A percentile compares a stretch with the other conserved stretches of the same genome.
phyloP scores from a whole-genome alignment of 2,113 vertebrate species.

The Myrmecophaga tridactyla region DNA sequence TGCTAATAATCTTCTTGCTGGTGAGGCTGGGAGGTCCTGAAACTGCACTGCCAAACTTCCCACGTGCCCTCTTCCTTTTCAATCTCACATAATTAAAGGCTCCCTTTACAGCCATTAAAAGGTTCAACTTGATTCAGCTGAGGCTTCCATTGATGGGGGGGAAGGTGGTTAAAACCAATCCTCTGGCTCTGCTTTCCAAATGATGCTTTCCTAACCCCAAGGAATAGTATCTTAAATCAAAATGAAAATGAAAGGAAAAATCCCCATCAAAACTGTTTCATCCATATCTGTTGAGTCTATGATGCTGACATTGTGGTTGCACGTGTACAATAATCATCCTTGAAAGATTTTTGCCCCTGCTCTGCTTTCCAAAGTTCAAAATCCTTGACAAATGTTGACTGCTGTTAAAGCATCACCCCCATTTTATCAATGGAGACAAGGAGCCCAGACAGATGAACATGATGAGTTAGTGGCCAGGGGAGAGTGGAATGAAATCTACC shows the following conservation, averaged over 20 bases:
- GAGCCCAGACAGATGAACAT: conserved; percentile 29
- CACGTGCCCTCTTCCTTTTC: not conserved
- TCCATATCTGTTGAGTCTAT: not conserved
- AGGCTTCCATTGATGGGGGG: conserved; percentile 39
- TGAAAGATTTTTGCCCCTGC: conserved; percentile 36
- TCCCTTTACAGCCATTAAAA: conserved; percentile 64
- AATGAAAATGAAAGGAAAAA: conserved; percentile 47
- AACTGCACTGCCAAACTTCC: conserved; percentile 24
- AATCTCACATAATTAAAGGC: conserved; percentile 55
- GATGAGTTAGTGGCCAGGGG: conserved; percentile 3
- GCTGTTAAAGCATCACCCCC: not conserved
- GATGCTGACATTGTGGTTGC: not conserved
- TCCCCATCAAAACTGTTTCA: not conserved
- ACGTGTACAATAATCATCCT: not conserved
- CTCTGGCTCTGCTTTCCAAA: conserved; percentile 54
- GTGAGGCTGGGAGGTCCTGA: conserved; percentile 59
- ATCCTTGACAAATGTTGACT: conserved; percentile 34
- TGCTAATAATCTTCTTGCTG: conserved; percentile 64
- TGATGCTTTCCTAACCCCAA: conserved; percentile 42
- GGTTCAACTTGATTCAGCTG: conserved; percentile 47
- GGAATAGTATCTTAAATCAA: conserved; percentile 49
- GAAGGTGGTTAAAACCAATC: conserved; percentile 35
- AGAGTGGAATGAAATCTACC: conserved; percentile 54
- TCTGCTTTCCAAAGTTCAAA: conserved; percentile 35
- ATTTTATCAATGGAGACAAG: conserved; percentile 68